Conservation (phyloP, 1,140 invertebrate species). For the Glomeris maerens region DNA sequence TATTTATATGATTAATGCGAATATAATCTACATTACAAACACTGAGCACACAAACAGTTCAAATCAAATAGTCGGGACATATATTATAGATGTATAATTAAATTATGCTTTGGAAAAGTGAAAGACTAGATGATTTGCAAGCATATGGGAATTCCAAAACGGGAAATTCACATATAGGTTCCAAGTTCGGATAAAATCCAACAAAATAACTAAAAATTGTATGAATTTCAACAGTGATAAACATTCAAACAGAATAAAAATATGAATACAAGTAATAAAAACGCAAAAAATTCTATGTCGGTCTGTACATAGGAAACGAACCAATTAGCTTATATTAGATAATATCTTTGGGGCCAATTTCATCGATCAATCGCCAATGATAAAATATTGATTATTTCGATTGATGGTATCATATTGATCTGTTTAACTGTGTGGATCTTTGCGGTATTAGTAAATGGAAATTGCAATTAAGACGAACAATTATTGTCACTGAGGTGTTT, state of each 20-base stretch:
- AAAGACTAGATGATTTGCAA: background rate
- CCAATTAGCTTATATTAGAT: background rate
- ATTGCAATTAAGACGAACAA: background rate
- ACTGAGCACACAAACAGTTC: background rate
- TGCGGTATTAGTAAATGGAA: too few species aligned
- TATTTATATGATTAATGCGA: too few species aligned
- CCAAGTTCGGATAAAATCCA: background rate
- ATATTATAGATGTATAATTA: background rate
- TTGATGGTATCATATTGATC: background rate
- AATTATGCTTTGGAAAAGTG: background rate
- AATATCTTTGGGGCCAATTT: background rate
- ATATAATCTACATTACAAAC: background rate
- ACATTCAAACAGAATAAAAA: background rate
- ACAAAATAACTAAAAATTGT: background rate
- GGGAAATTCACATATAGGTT: background rate
- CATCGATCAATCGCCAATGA: background rate
- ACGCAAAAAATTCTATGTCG: background rate
- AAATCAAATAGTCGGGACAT: background rate
- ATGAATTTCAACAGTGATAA: background rate
- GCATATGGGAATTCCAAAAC: background rate
- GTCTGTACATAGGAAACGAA: background rate
- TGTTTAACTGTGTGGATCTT: background rate
- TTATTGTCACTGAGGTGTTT: background rate
- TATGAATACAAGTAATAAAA: background rate
- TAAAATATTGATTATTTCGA: conserved; percentile 2